Evolutionary conservation across 2,888 invertebrate genomes (phyloP), one percentile per base, ranked within the genome.

Genomic region (Thymelicus sylvestris): DNA sequence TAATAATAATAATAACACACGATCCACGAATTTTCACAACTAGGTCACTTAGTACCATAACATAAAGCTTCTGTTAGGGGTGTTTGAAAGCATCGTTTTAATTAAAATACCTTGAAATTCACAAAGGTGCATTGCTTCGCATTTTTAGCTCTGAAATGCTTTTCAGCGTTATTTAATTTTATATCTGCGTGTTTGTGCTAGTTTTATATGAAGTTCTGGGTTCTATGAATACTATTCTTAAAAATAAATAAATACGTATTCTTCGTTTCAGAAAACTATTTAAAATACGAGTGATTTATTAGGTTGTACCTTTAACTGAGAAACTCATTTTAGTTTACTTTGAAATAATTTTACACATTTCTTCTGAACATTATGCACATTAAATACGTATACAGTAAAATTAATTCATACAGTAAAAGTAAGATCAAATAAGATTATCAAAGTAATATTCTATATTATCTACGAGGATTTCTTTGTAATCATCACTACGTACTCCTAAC

Each of bases 81-180:
- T 41, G 55, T 62, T 62, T 52, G 52, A 52, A 62, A 55, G 44
- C 62, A 47, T 63, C 63, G 52, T 62, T 68, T 68, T 47, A 68
- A 68, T 68, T 68, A 63, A 68, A 68, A 68, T 68, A 47, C 63
- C 62, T 61, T 63, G 57, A 48, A 68, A 57, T 63, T 68, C 68
- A 63, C 55, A 57, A 52, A 47, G 44, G 65, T 65, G 65, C 19
- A 52, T 47, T 65, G 15, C 55, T 55, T 63, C 61, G 57, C 59
- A 63, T 52, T 68, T 66, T 63, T 57, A 63, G 55, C 68, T 24
- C 68, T 47, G 55, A 68, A 63, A 57, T 68, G 44, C 61, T 57
- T 57, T 68, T 38, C 68, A 44, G 57, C 63, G 63, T 55, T 55
- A 63, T 63, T 68, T 57, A 68, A 63, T 68, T 68, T 68, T 57